Conservation (phyloP, 2,113 vertebrate genomes). For the Stegastes partitus region DNA sequence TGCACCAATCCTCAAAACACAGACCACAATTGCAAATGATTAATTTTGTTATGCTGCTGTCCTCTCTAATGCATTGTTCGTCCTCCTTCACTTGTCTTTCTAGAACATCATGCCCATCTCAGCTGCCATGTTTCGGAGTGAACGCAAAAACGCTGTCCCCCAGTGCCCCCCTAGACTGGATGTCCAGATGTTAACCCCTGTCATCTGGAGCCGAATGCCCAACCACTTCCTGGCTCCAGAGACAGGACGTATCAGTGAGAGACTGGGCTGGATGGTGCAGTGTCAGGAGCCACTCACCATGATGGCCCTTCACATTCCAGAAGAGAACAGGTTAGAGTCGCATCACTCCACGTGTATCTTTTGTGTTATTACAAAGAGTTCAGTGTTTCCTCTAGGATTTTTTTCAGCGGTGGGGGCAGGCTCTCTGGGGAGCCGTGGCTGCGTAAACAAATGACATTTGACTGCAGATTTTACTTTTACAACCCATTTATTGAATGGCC, state of each 20-base stretch:
- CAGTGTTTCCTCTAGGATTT: too few species aligned
- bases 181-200: conserved; percentile 90
- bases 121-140: conserved; percentile 95
- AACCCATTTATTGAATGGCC: too few species aligned
- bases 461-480: too few species aligned
- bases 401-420: too few species aligned
- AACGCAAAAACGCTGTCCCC: conserved; percentile 91
- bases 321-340: conserved; percentile 90
- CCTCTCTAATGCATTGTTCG: neutral
- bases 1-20: neutral
- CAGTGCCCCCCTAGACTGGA: conserved; percentile 92
- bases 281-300: conserved; percentile 90
- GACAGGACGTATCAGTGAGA: conserved; percentile 85
- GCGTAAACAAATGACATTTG: too few species aligned
- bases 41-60: neutral
- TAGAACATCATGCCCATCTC: conserved; percentile 98
- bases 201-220: conserved; percentile 97
- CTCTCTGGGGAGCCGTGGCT: too few species aligned
- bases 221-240: conserved; percentile 89
- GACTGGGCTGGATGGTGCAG: conserved; percentile 91
- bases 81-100: neutral
- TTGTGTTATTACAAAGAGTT: neutral
- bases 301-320: conserved; percentile 97
- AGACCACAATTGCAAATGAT: neutral
- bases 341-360: neutral